Percentiles rank a stretch among this genome's conserved stretches.
phyloP scores from a whole-genome alignment of 2,797 vertebrate species.

The Cetoscarus ocellatus region DNA sequence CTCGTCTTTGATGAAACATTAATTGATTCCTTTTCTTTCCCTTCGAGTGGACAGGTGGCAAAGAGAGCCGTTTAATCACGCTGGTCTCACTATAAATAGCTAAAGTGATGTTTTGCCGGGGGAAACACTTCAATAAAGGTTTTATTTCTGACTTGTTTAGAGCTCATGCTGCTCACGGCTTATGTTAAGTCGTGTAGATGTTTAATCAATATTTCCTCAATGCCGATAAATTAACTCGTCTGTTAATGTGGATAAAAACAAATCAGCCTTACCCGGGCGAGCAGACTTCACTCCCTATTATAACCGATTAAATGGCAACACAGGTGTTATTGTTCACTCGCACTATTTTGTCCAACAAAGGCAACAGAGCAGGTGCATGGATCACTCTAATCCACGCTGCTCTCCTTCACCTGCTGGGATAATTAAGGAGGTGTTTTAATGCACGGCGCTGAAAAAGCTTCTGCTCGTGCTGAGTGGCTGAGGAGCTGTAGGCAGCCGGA shows the following conservation, averaged over 20 bases:
- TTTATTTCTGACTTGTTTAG: slow-evolving; percentile 21
- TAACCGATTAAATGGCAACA: slow-evolving; percentile 26
- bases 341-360: slow-evolving; percentile 68
- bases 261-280: slow-evolving; percentile 37
- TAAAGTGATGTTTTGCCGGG: slow-evolving; percentile 36
- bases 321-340: slow-evolving; percentile 69
- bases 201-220: slow-evolving; percentile 50
- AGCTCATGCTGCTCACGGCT: background rate
- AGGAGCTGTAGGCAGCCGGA: slow-evolving; percentile 40
- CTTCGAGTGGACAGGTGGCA: slow-evolving; percentile 40
- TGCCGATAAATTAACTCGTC: slow-evolving; percentile 31
- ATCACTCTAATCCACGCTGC: slow-evolving; percentile 59
- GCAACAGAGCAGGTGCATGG: slow-evolving; percentile 67
- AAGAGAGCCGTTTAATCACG: slow-evolving; percentile 38
- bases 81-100: slow-evolving; percentile 34
- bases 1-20: slow-evolving; percentile 57
- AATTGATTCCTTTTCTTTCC: slow-evolving; percentile 51
- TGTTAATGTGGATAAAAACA: slow-evolving; percentile 53
- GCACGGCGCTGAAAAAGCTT: slow-evolving; percentile 37
- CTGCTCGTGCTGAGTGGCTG: slow-evolving; percentile 42
- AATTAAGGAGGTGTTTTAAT: slow-evolving; percentile 76
- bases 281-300: slow-evolving; percentile 44
- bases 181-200: slow-evolving; percentile 6
- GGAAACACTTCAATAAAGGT: slow-evolving; percentile 23
- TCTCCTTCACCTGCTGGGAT: slow-evolving; percentile 75